phyloP scores from a whole-genome alignment of 2,797 vertebrate species.

The Fistularia tabacaria region DNA sequence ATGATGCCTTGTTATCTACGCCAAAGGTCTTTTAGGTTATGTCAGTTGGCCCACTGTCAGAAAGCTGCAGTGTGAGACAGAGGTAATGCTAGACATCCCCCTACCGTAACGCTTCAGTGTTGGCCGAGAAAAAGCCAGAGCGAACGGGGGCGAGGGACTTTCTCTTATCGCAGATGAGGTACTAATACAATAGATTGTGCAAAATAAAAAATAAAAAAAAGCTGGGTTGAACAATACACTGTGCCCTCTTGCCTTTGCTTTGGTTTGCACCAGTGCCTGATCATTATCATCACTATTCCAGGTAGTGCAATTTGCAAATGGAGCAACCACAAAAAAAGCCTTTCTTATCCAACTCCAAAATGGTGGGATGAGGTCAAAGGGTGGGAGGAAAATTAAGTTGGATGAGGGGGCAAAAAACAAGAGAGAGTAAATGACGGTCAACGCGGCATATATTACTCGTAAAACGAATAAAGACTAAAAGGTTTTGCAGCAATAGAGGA shows the following conservation, averaged over 20 bases:
- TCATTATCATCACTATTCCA: constrained; percentile 60
- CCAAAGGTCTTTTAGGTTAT: constrained; percentile 45
- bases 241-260: constrained; percentile 40
- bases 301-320: constrained; percentile 66
- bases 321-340: constrained; percentile 48
- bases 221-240: constrained; percentile 29
- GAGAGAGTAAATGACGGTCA: constrained; percentile 22
- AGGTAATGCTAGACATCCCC: constrained; percentile 26
- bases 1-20: constrained; percentile 61
- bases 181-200: constrained; percentile 46
- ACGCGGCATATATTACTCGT: too few species aligned
- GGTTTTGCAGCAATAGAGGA: background rate
- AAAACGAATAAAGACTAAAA: constrained; percentile 12
- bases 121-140: constrained; percentile 8
- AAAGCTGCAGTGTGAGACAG: constrained; percentile 29
- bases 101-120: background rate
- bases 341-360: constrained; percentile 45
- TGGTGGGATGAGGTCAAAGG: constrained; percentile 40
- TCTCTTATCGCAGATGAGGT: constrained; percentile 38
- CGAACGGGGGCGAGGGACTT: constrained; percentile 15
- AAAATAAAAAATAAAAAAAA: constrained; percentile 33
- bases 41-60: constrained; percentile 53
- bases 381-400: constrained; percentile 14
- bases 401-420: constrained; percentile 11
- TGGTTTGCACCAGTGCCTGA: constrained; percentile 22